Base-by-base conservation (phyloP, 1,140 invertebrate genomes). In the Drosophila dunni region DNA sequence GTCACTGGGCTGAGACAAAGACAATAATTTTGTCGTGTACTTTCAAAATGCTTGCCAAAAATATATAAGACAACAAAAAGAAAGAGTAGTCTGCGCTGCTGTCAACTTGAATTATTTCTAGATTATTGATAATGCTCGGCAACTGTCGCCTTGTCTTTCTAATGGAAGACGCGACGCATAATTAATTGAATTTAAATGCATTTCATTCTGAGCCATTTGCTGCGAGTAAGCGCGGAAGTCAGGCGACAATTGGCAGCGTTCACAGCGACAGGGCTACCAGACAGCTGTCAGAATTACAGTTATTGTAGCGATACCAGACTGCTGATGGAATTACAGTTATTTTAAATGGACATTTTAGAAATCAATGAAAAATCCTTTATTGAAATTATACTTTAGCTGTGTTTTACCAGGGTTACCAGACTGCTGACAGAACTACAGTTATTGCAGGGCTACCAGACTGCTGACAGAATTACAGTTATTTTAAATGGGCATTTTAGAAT, bases 141-240 rank as follows among this genome's bases (percentile, higher is more conserved):
- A 89, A 78, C 67, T 88, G 83, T 88, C 79, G 63, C 74, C 80
- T 79, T 78, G 17, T n/a, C 29, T 10, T n/a, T n/a, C 24, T 33
- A 51, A 89, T 88, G 74, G 73, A 70, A 62, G 84, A 72, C 61
- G 80, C 74, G 38, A 54, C 63, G 63, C 84, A 80, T 89, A 83
- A 88, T 89, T 88, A 89, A 88, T 75, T 75, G 67, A 68, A 89
- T 78, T 83, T 78, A 79, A 86, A 86, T 88, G 82, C 83, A 86
- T 75, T 65, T 79, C 67, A 78, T 50, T 81, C 68, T 36, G 54
- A 53, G 62, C 48, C 45, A 48, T 56, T 56, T 50, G 20, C 17
- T 53, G 38, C 54, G 20, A 81, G 57, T 86, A 73, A 70, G 53
- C 60, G 68, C 64, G 75, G 75, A 85, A 86, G 75, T 79, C 48